Evolutionary conservation across 2,888 invertebrate species (phyloP), one percentile per base, ranked within the genome.

Genomic region (Nemotelus pantherinus): DNA sequence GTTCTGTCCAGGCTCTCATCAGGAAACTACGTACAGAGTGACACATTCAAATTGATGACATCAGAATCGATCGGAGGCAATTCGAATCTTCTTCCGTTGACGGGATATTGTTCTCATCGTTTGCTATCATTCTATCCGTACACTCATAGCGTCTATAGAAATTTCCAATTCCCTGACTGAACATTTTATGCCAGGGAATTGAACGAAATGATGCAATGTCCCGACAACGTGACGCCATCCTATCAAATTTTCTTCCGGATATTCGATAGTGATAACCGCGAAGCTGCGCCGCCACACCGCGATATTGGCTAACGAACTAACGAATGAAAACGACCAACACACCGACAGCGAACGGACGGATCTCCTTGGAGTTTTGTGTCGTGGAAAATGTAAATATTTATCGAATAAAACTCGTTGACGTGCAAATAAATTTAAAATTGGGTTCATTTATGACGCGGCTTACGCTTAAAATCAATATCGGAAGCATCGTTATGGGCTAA

Each of bases 231-330:
- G 74, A 63, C 74, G 74, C 74, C 74, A 74, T 60, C 71, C 10
- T 55, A 71, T 71, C 74, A 74, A 60, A 74, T 74, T 74, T 63
- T 74, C 63, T 74, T 63, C 63, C 60, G 74, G 63, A 47, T 74
- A 63, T 45, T 48, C 60, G 25, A 25, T 25, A 25, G 25, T 25
- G 25, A 25, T 25, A 25, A 25, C 25, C 25, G 25, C 25, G 25
- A 25, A 25, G 25, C 25, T 25, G 25, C 25, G 25, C 25, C 25
- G 1, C 25, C 25, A 25, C 25, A 25, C 25, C 25, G 25, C 25
- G 25, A 25, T 25, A 25, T 25, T 25, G 25, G 25, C 25, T 25
- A 25, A 25, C 25, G 25, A 25, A 25, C 25, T 25, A 25, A 74
- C 60, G 55, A 70, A 39, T 25, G 25, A 25, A 1, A 25, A 25